Percentiles rank a stretch among this genome's conserved stretches.
Conservation (phyloP, 2,113 vertebrate genomes). For the Serinus canaria region DNA sequence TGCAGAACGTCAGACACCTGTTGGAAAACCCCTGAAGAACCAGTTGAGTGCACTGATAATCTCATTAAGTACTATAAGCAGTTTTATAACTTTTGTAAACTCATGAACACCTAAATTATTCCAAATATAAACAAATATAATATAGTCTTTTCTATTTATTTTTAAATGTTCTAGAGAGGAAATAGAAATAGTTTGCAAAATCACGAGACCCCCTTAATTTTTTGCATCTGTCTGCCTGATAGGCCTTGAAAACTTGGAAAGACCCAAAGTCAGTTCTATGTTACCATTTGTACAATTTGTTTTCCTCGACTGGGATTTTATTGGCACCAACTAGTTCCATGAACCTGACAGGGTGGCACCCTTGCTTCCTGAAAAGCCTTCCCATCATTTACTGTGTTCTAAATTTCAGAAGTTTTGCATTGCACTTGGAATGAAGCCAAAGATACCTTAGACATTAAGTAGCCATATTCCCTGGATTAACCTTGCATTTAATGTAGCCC, state of each 20-base stretch:
- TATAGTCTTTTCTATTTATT: background rate
- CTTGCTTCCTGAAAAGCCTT: background rate
- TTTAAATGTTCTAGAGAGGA: background rate
- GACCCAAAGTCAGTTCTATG: background rate
- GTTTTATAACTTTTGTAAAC: background rate
- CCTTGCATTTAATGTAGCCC: background rate
- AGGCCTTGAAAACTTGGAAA: background rate
- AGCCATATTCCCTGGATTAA: background rate
- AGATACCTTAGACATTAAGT: background rate
- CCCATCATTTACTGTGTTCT: background rate
- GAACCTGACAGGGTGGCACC: background rate
- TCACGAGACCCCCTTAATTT: background rate
- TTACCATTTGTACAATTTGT: background rate
- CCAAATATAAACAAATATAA: background rate
- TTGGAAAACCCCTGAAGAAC: background rate
- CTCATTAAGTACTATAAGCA: background rate
- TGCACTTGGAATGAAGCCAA: background rate
- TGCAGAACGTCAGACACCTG: background rate
- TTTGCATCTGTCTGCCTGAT: background rate
- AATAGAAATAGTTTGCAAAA: background rate
- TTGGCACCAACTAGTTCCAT: background rate
- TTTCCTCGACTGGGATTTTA: background rate
- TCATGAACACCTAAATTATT: background rate
- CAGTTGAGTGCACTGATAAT: background rate
- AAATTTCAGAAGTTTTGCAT: background rate